Percentiles rank a stretch among this genome's conserved stretches.
These are phyloP conservation scores for Ammodytes marinus DNA, from an alignment of 2,113 vertebrate genomes.

Conservation along the genomic window DNA sequence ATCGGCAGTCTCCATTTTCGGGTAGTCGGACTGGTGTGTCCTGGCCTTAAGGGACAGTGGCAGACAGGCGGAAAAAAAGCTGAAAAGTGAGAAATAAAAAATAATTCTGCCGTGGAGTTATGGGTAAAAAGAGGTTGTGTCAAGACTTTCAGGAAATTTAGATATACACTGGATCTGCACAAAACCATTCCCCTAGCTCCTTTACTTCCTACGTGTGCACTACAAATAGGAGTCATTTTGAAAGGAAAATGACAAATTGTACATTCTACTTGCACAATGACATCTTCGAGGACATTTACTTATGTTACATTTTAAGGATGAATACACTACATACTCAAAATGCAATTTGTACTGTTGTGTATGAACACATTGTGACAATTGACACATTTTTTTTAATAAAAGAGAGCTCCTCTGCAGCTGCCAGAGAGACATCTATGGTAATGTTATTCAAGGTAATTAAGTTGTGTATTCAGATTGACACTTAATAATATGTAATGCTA, in stretches of 20 bases:
- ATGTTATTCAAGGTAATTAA: not conserved
- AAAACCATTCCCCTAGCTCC: not conserved
- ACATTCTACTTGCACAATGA: not conserved
- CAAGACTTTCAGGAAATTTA: not conserved
- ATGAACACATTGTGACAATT: not conserved
- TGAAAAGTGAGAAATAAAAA: slow-evolving; percentile 16
- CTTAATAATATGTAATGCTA: not conserved
- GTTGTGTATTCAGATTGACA: not conserved
- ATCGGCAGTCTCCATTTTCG: too few relatives aligned
- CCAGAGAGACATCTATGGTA: not conserved
- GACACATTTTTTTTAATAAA: not conserved
- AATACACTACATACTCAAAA: not conserved
- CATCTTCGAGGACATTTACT: not conserved
- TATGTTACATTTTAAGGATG: not conserved
- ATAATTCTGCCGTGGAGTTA: slow-evolving; percentile 2
- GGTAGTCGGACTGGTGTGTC: too few relatives aligned
- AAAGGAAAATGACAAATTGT: too few relatives aligned
- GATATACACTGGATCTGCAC: not conserved
- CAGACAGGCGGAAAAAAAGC: slow-evolving; percentile 19
- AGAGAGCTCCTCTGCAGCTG: not conserved
- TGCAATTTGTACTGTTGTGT: not conserved
- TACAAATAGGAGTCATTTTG: not conserved
- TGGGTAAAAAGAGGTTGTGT: not conserved
- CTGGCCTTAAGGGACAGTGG: slow-evolving; percentile 9
- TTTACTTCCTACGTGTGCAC: slow-evolving; percentile 3